Evolutionary conservation across 2,113 vertebrate genomes (phyloP), one percentile per base, ranked within the genome.

Genomic region (Malaclemys terrapin): DNA sequence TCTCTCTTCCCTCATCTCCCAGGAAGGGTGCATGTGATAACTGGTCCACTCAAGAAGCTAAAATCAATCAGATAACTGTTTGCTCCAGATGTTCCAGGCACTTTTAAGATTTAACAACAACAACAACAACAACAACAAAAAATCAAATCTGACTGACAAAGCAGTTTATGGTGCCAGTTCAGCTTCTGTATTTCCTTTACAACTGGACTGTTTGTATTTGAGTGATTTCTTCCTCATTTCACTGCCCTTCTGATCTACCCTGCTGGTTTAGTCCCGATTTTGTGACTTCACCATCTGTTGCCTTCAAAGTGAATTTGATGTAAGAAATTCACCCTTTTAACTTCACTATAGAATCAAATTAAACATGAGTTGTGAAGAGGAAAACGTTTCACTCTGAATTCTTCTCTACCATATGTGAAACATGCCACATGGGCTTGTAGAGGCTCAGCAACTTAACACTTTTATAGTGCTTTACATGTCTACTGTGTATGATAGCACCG

Each of bases 81-180:
- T 82, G 13, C 89, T 86, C 57, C 42, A 85, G 69, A 76, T 50
- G 86, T 88, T 42, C 22, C 75, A 79, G 54, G 35, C 57, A 47
- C 90, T 89, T 87, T 38, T 38, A 38, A 38, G 38, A 38, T 38
- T 38, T 38, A 38, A 38, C 38, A 38, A 38, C 3, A 38, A 38
- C 3, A 38, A 38, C 3, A 38, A 38, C 38, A 38, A 38, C 3
- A 38, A 38, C 3, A 38, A 38, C 3, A 38, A 38, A 38, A 38
- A 38, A 89, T 80, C 89, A 92, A 1, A 8, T 85, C 42, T 38
- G 95, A 91, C 82, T 89, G 87, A 54, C 59, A 89, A 92, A 97
- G 82, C 75, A 92, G 75, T 80, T 2, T 93, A 53, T 0, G 0
- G 80, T 84, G 85, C 88, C 91, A 91, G 72, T 88, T n/a, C 85